Evolutionary conservation across 2,797 vertebrate genomes (phyloP), one percentile per base, ranked within the genome.

Genomic region (Dryobates pubescens): DNA sequence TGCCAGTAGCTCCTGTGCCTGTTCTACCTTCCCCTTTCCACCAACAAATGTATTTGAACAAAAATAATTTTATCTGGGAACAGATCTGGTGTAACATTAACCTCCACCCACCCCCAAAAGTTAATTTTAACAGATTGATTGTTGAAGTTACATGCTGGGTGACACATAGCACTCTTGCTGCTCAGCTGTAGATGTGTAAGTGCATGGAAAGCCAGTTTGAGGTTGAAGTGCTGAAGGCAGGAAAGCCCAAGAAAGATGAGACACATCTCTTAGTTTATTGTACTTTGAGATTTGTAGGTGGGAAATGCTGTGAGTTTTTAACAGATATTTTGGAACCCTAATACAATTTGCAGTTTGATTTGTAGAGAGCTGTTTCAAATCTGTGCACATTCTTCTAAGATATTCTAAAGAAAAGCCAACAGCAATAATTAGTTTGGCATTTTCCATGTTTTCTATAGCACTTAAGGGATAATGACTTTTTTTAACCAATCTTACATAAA

Each of bases 401-500:
- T 43, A 51, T 61, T 88, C 82, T 80, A 71, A 88, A 73, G 84
- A 87, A 91, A 93, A 91, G 82, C 93, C 93, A 93, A 94, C 72
- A 94, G 69, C 85, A 95, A 94, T 96, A 93, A 94, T 95, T 95
- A 88, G 85, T 75, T 94, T 95, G 93, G 87, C 91, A 65, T 95
- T 95, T 94, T 92, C 73, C 72, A 11, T 94, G 72, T 94, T 95
- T 95, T 95, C 69, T 73, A 71, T 93, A 89, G 87, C 71, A 88
- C 62, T 86, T 94, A 89, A 82, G 38, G 64, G 16, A 62, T 88
- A 94, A 86, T 86, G 76, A 71, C 41, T 86, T 92, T 84, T 93
- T 96, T 82, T 49, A 88, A 83, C 62, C 34, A 29, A 26, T 90
- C 81, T 59, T 88, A 26, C 29, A 83, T 78, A 91, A 95, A 93